Evolutionary conservation across 2,888 invertebrate genomes (phyloP).

Genomic region (Drosophila diplacantha): DNA sequence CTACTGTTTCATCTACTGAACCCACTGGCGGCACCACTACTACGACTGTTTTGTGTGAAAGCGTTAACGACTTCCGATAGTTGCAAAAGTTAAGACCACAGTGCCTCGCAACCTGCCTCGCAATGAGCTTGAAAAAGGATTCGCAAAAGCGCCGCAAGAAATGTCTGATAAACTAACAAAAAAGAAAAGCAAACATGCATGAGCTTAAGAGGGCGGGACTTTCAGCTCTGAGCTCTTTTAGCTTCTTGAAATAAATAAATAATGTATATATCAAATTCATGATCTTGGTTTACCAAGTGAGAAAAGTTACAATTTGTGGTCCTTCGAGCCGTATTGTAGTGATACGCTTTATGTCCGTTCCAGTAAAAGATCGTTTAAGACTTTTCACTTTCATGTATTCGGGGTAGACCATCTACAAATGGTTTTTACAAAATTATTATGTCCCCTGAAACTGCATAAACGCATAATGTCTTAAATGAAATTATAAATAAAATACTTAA

Average conservation of each 20-base stretch:
- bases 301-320: background rate
- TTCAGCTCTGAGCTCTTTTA: constrained; percentile 1
- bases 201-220: constrained; percentile 35
- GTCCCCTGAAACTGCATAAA: background rate
- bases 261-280: background rate
- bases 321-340: background rate
- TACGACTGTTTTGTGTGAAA: constrained; percentile 53
- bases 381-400: background rate
- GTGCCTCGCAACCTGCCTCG: background rate
- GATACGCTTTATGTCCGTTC: background rate
- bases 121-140: constrained; percentile 30
- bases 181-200: constrained; percentile 39
- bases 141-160: constrained; percentile 61
- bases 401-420: too few species aligned
- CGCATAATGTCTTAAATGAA: background rate
- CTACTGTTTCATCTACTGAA: constrained; percentile 15
- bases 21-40: constrained; percentile 4
- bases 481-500: background rate
- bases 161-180: constrained; percentile 63
- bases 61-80: constrained; percentile 71
- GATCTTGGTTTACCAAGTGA: background rate
- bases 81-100: constrained; percentile 57
- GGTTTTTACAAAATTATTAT: too few species aligned
- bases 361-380: background rate
- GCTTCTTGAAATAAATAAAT: background rate